Conservation (phyloP, 2,888 invertebrate genomes). For the Chaitophorus viminalis region DNA sequence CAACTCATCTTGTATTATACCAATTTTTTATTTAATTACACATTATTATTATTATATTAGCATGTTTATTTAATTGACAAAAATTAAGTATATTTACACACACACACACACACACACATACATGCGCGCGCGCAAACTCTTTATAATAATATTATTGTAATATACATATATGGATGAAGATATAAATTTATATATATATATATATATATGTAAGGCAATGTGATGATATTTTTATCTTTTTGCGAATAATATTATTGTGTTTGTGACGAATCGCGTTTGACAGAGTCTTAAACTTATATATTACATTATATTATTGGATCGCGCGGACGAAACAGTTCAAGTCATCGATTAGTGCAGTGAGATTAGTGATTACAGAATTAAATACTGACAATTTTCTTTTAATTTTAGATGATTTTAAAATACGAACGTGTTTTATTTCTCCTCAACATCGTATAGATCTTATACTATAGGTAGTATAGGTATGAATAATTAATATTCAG, state of each 20-base stretch:
- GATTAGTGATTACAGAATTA: too few relatives aligned
- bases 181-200: too few relatives aligned
- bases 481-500: too few relatives aligned
- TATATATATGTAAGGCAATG: too few relatives aligned
- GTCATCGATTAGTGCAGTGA: background rate
- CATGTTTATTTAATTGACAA: constrained; percentile 14
- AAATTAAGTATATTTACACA: background rate
- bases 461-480: too few relatives aligned
- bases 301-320: too few relatives aligned
- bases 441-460: background rate
- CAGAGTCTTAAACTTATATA: too few relatives aligned
- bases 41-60: constrained; percentile 15
- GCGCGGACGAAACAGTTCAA: background rate
- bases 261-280: background rate
- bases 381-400: too few relatives aligned
- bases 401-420: background rate
- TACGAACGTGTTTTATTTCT: background rate
- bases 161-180: background rate
- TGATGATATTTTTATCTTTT: background rate
- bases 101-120: background rate
- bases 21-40: constrained; percentile 18
- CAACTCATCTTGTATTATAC: background rate
- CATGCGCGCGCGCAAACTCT: too few relatives aligned
- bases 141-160: background rate
- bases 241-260: background rate